These are phyloP conservation scores for Dallia pectoralis DNA, from an alignment of 2,797 vertebrate species.

Conservation along the genomic window DNA sequence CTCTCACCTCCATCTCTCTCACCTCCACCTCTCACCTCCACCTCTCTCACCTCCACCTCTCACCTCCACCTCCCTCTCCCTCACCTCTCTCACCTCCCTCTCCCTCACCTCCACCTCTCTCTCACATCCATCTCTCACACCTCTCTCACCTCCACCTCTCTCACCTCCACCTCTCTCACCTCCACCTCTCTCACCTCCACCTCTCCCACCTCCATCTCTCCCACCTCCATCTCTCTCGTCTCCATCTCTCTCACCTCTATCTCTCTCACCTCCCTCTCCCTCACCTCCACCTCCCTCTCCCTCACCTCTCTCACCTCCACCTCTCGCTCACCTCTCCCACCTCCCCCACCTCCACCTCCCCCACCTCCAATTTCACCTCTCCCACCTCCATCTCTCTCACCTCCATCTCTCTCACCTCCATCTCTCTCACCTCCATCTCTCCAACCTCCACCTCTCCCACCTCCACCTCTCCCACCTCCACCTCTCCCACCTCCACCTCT, in stretches of 20 bases:
- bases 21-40: constrained; percentile 37
- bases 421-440: background rate
- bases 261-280: no score
- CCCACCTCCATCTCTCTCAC: no score
- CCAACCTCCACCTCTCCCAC: constrained; percentile 15
- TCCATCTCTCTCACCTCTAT: no score
- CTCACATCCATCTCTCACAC: background rate
- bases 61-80: constrained; percentile 3
- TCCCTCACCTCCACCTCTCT: constrained; percentile 23
- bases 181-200: background rate
- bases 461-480: constrained; percentile 31
- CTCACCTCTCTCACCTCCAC: no score
- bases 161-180: background rate
- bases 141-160: background rate
- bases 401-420: no score
- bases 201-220: no score
- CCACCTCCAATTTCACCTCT: no score
- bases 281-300: no score
- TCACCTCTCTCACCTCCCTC: constrained; percentile 26
- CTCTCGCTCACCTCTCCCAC: no score
- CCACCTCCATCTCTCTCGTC: no score
- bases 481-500: constrained; percentile 1
- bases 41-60: constrained; percentile 9
- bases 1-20: no score
- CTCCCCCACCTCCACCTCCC: no score